Evolutionary conservation across 2,113 vertebrate species (phyloP).

Genomic region (Sapajus apella): DNA sequence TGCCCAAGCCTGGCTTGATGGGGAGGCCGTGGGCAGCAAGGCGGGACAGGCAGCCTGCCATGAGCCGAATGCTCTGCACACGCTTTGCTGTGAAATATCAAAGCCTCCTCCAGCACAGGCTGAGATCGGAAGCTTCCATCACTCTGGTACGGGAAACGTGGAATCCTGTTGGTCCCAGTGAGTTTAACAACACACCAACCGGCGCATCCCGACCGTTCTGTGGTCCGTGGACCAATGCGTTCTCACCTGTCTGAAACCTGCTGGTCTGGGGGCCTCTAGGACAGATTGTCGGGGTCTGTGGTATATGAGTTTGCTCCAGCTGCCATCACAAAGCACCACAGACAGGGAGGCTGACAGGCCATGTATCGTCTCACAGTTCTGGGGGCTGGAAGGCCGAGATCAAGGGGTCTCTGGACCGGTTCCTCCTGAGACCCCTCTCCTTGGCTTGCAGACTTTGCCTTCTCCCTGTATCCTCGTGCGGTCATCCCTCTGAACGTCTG

Average conservation of each 20-base stretch:
- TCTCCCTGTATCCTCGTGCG: background rate
- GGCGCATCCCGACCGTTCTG: fast-evolving
- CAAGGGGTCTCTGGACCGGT: fast-evolving
- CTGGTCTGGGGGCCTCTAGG: too few relatives aligned
- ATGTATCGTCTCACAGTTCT: fast-evolving
- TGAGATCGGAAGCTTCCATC: background rate
- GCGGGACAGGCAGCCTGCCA: background rate
- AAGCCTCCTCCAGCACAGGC: background rate
- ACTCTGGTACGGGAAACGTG: fast-evolving
- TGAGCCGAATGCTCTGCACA: fast-evolving
- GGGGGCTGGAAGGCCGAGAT: background rate
- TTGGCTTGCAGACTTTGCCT: fast-evolving
- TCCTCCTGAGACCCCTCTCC: background rate
- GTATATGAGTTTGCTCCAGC: fast-evolving
- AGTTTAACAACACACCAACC: fast-evolving
- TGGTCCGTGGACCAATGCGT: fast-evolving
- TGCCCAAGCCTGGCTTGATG: background rate
- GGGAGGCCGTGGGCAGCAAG: too few relatives aligned
- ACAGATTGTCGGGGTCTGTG: background rate
- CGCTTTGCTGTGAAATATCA: background rate
- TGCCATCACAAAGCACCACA: background rate
- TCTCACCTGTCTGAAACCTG: background rate
- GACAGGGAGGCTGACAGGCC: background rate
- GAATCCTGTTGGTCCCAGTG: fast-evolving
- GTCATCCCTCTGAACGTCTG: fast-evolving